Evolutionary conservation across 1,140 invertebrate genomes (phyloP).

Genomic region (Drosophila repleta): DNA sequence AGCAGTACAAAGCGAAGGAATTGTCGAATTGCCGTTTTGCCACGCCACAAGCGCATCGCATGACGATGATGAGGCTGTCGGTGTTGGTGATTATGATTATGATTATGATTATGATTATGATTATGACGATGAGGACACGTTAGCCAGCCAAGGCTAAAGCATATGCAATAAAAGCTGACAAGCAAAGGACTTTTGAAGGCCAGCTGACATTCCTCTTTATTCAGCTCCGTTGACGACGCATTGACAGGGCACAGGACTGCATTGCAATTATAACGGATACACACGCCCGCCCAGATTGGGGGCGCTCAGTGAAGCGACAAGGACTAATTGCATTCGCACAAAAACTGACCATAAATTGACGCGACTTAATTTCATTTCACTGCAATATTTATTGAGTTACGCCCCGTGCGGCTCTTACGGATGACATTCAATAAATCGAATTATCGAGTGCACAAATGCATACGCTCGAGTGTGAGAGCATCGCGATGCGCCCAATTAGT

Average conservation of each 20-base stretch:
- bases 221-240: slow-evolving; percentile 15
- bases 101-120: slow-evolving; percentile 25
- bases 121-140: slow-evolving; percentile 18
- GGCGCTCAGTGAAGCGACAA: slow-evolving; percentile 9
- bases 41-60: slow-evolving; percentile 10
- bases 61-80: slow-evolving; percentile 27
- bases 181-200: slow-evolving; percentile 46
- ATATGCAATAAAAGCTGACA: slow-evolving; percentile 62
- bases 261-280: slow-evolving; percentile 18
- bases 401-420: background rate
- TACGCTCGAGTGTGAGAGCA: too few species aligned
- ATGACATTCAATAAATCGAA: slow-evolving; percentile 12
- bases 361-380: slow-evolving; percentile 32
- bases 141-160: slow-evolving; percentile 13
- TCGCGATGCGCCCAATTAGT: too few species aligned
- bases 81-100: too few species aligned
- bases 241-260: slow-evolving; percentile 17
- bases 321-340: slow-evolving; percentile 9
- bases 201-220: slow-evolving; percentile 36
- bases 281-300: background rate
- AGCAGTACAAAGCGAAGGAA: slow-evolving; percentile 31
- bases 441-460: slow-evolving; percentile 13
- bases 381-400: slow-evolving; percentile 35
- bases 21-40: slow-evolving; percentile 6
- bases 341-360: slow-evolving; percentile 39